A percentile compares a stretch with the other conserved stretches of the same genome.
phyloP scores from a whole-genome alignment of 2,888 invertebrate genomes.

The Polylopha cassiicola region DNA sequence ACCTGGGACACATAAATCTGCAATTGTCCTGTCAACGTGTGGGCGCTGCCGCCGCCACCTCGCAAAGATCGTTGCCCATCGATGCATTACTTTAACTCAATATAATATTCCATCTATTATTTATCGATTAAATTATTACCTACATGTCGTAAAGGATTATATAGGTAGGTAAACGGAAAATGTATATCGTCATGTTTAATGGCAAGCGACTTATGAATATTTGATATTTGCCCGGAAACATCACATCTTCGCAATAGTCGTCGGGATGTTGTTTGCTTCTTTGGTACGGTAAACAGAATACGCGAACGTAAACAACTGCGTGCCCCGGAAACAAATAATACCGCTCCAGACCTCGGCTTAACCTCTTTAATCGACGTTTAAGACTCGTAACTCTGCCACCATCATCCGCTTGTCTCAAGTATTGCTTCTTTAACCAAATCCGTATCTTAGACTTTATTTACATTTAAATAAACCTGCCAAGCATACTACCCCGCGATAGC shows the following conservation, averaged over 20 bases:
- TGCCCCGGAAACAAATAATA: constrained; percentile 36
- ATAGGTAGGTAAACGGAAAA: not conserved
- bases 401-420: constrained; percentile 9
- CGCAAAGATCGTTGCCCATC: constrained; percentile 32
- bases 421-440: constrained; percentile 12
- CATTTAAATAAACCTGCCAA: constrained; percentile 18
- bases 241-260: constrained; percentile 31
- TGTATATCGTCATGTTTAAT: constrained; percentile 14
- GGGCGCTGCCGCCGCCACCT: constrained; percentile 37
- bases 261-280: constrained; percentile 39
- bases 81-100: constrained; percentile 23
- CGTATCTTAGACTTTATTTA: constrained; percentile 18
- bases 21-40: constrained; percentile 61
- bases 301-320: constrained; percentile 40
- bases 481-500: no score
- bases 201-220: constrained; percentile 26
- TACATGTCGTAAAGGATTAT: no score
- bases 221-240: constrained; percentile 30
- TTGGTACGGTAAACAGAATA: constrained; percentile 48
- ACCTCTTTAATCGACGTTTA: constrained; percentile 27
- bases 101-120: no score
- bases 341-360: constrained; percentile 24
- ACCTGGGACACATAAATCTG: constrained; percentile 52
- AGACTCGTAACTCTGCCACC: constrained; percentile 19
- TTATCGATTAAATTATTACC: no score